Evolutionary conservation across 2,113 vertebrate species (phyloP).

Genomic region (Tamias sibiricus): DNA sequence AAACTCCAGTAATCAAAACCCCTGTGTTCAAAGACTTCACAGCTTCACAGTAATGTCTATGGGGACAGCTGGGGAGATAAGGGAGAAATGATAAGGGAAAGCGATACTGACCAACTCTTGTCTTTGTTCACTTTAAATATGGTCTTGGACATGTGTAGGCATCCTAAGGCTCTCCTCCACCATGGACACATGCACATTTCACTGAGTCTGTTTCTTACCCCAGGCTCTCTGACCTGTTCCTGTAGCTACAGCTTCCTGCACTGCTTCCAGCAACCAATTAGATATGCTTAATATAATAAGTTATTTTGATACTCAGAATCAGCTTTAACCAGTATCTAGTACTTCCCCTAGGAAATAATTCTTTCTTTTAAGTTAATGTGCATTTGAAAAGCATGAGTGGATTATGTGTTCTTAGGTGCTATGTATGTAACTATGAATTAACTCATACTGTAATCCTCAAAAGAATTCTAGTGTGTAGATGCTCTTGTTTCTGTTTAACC

Average conservation of each 20-base stretch:
- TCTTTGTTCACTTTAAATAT: constrained; percentile 37
- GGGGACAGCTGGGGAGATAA: neutral
- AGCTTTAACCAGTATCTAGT: neutral
- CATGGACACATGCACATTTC: neutral
- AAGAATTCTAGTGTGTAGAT: neutral
- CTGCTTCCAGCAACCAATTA: constrained; percentile 87
- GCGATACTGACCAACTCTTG: neutral
- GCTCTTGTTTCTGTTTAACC: neutral
- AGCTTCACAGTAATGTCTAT: accelerated
- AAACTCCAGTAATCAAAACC: neutral
- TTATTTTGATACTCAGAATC: constrained; percentile 2
- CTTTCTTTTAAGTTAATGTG: constrained; percentile 39
- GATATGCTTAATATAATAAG: constrained; percentile 67
- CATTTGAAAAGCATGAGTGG: neutral
- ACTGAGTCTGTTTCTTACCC: neutral
- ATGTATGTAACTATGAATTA: neutral
- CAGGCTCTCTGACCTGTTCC: accelerated
- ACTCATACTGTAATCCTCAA: neutral
- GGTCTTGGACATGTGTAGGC: neutral
- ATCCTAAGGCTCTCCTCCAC: neutral
- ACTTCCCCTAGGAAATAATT: constrained; percentile 54
- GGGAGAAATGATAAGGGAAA: neutral
- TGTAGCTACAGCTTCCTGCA: constrained; percentile 22
- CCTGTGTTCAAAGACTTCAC: neutral
- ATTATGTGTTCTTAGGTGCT: neutral